phyloP scores from a whole-genome alignment of 2,888 invertebrate genomes.

The Lasioglossum villosulum region DNA sequence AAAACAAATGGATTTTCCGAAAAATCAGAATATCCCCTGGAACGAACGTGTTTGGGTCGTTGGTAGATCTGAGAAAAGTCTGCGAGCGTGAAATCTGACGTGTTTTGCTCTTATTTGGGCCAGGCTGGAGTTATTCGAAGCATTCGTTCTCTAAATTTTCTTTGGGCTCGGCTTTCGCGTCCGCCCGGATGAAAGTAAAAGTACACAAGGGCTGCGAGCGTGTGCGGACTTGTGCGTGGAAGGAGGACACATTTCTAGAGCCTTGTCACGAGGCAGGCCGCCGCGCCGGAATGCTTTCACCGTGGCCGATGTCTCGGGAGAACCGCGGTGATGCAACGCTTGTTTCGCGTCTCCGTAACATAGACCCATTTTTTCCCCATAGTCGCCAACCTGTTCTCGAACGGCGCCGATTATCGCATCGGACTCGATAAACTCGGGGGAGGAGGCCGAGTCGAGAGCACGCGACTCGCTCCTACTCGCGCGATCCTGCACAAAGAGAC shows the following conservation, averaged over 20 bases:
- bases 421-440: conserved; percentile 13
- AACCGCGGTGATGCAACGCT: not conserved
- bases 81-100: not conserved
- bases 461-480: conserved; percentile 2
- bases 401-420: conserved; percentile 13
- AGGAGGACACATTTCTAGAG: conserved; percentile 1
- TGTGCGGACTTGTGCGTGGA: not conserved
- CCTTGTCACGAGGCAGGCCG: not conserved
- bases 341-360: conserved; percentile 24
- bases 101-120: not conserved
- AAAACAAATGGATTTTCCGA: too few species aligned
- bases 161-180: not conserved
- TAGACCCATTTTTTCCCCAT: conserved; percentile 46
- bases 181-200: conserved; percentile 10
- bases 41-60: not conserved
- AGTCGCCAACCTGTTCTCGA: conserved; percentile 34
- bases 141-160: not conserved
- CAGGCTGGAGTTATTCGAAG: not conserved
- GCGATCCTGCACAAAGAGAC: not conserved
- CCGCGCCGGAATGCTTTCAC: conserved; percentile 13
- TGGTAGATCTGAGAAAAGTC: not conserved
- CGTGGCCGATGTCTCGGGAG: conserved; percentile 11
- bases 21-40: not conserved
- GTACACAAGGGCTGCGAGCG: not conserved
- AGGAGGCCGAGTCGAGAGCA: not conserved